Conservation (phyloP, 2,113 vertebrate genomes). For the Oxyura jamaicensis region DNA sequence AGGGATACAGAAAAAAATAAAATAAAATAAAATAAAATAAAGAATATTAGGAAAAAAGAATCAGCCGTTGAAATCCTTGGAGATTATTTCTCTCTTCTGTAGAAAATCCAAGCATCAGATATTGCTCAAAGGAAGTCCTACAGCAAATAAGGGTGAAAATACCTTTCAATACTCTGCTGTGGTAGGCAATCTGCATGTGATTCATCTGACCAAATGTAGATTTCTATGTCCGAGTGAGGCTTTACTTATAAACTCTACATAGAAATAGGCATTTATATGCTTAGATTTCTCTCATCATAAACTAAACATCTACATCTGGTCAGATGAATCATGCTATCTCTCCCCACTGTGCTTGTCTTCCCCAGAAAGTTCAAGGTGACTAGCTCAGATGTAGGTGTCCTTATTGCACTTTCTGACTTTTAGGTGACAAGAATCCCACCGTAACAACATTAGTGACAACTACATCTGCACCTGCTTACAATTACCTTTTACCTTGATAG, state of each 20-base stretch:
- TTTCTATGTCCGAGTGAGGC: background rate
- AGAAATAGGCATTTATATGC: background rate
- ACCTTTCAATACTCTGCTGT: background rate
- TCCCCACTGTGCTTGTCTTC: background rate
- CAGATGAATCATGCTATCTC: background rate
- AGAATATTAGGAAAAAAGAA: background rate
- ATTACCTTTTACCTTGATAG: accelerated
- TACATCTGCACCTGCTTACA: background rate
- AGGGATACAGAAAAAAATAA: background rate
- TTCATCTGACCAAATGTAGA: background rate
- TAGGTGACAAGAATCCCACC: background rate
- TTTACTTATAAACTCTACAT: background rate
- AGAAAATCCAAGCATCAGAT: background rate
- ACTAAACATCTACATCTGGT: background rate
- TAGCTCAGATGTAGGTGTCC: background rate
- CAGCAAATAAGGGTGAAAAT: background rate
- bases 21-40: background rate
- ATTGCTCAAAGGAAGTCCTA: background rate
- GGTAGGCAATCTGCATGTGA: background rate
- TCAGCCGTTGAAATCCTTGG: background rate
- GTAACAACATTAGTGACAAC: background rate
- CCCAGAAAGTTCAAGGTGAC: background rate
- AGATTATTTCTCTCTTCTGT: background rate
- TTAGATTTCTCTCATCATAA: background rate
- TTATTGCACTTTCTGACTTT: background rate